A percentile compares a stretch with the other conserved stretches of the same genome.
Conservation (phyloP, 2,888 invertebrate species). For the Cephalotes varians region DNA sequence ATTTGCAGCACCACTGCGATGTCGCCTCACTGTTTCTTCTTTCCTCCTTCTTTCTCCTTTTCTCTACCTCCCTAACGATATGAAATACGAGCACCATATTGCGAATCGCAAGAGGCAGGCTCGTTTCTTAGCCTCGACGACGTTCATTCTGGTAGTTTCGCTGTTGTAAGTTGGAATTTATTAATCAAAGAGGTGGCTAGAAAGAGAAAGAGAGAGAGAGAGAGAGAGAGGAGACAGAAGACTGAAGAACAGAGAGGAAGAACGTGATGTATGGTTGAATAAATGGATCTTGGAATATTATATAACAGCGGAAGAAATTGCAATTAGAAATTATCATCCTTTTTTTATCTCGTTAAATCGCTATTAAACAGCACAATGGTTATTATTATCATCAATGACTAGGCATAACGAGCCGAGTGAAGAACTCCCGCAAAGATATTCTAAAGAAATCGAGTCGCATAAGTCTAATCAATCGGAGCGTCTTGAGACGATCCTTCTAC, state of each 20-base stretch:
- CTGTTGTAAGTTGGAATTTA: slow-evolving; percentile 45
- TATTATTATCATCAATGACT: slow-evolving; percentile 35
- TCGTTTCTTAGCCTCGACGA: slow-evolving; percentile 49
- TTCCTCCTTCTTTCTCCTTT: slow-evolving; percentile 7
- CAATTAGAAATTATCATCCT: slow-evolving; percentile 16
- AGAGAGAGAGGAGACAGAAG: slow-evolving; percentile 1
- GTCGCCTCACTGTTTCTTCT: slow-evolving; percentile 47
- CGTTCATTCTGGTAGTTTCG: slow-evolving; percentile 52
- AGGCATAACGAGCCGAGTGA: neutral
- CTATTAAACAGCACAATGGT: slow-evolving; percentile 19
- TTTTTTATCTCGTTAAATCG: slow-evolving; percentile 26
- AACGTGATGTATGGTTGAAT: slow-evolving; percentile 11
- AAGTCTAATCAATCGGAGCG: slow-evolving; percentile 46
- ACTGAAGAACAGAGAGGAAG: neutral
- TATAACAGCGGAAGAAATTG: slow-evolving; percentile 10
- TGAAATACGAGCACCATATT: slow-evolving; percentile 76
- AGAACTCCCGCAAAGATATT: neutral
- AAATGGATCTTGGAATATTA: slow-evolving; percentile 11
- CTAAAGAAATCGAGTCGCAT: slow-evolving; percentile 39
- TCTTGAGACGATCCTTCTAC: slow-evolving; percentile 15
- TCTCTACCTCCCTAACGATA: slow-evolving; percentile 35
- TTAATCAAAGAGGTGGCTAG: slow-evolving; percentile 29
- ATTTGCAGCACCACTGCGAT: slow-evolving; percentile 72
- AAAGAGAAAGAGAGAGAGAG: slow-evolving; percentile 4
- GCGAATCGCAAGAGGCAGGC: slow-evolving; percentile 57